phyloP scores from a whole-genome alignment of 2,113 vertebrate genomes.

The Sigmodon hispidus region DNA sequence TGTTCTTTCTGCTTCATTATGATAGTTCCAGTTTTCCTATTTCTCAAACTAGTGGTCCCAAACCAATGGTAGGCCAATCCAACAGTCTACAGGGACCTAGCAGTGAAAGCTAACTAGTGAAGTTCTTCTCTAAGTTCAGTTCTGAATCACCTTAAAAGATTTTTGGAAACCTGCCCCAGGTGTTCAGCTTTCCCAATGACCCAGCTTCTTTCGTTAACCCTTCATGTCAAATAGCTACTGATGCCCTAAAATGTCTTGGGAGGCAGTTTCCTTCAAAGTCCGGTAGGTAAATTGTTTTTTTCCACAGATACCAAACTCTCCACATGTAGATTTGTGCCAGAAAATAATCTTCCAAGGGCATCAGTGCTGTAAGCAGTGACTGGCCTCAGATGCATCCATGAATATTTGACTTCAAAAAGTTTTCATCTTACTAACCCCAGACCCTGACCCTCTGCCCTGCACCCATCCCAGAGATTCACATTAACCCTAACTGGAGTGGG shows the following conservation, averaged over 20 bases:
- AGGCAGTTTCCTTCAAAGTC: slow-evolving; percentile 42
- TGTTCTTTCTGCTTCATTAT: slow-evolving; percentile 39
- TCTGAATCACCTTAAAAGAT: slow-evolving; percentile 18
- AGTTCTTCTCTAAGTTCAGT: slow-evolving; percentile 39
- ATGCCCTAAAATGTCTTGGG: background rate
- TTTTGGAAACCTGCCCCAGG: slow-evolving; percentile 18
- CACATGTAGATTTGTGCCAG: slow-evolving; percentile 66
- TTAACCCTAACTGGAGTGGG: background rate
- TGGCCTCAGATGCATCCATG: slow-evolving; percentile 29
- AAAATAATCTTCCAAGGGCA: slow-evolving; percentile 78
- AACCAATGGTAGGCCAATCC: slow-evolving; percentile 28
- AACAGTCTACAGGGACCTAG: background rate
- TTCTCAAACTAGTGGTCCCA: slow-evolving; percentile 38
- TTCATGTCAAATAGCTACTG: background rate
- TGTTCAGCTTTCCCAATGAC: slow-evolving; percentile 33
- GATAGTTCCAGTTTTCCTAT: slow-evolving; percentile 28
- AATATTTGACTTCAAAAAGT: slow-evolving; percentile 65
- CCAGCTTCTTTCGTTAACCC: slow-evolving; percentile 5
- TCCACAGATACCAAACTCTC: slow-evolving; percentile 79
- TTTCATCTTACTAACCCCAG: background rate
- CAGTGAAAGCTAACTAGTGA: background rate
- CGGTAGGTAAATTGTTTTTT: slow-evolving; percentile 71
- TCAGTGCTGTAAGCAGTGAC: slow-evolving; percentile 69
- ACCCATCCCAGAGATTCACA: background rate
- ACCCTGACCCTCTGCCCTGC: background rate